Percentiles rank a stretch among this genome's conserved stretches.
Conservation (phyloP, 2,113 vertebrate genomes). For the Callospermophilus lateralis region DNA sequence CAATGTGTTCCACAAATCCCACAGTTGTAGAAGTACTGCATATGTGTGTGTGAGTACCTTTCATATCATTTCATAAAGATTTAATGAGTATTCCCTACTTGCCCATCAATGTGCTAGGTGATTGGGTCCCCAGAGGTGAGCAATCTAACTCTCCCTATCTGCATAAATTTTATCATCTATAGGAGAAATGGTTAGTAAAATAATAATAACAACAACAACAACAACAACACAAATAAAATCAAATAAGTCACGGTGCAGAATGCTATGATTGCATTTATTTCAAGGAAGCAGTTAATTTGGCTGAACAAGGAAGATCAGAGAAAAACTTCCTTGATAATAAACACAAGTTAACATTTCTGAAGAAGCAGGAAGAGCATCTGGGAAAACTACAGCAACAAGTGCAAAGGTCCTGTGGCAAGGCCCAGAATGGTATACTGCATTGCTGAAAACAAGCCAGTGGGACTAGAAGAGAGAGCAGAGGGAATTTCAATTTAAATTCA, state of each 20-base stretch:
- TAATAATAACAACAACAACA: background rate
- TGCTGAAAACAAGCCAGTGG: background rate
- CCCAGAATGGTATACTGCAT: background rate
- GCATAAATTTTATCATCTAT: background rate
- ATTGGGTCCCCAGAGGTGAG: background rate
- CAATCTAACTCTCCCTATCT: background rate
- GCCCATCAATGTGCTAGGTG: background rate
- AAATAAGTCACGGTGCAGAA: background rate
- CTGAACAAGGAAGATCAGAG: background rate
- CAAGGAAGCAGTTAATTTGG: background rate
- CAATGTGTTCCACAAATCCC: background rate
- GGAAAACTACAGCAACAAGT: background rate
- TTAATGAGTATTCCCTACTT: background rate
- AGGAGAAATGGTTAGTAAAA: background rate
- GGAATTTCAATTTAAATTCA: background rate
- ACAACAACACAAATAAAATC: background rate
- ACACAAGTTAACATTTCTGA: background rate
- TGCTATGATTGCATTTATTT: slow-evolving; percentile 7
- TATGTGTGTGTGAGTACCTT: background rate
- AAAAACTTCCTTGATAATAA: background rate
- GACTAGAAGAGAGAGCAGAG: background rate
- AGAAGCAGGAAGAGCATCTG: background rate
- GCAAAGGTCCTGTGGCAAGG: background rate
- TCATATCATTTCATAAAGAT: background rate
- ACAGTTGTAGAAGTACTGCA: background rate